Conservation (phyloP, 2,888 invertebrate genomes). For the Augiades crinisus region DNA sequence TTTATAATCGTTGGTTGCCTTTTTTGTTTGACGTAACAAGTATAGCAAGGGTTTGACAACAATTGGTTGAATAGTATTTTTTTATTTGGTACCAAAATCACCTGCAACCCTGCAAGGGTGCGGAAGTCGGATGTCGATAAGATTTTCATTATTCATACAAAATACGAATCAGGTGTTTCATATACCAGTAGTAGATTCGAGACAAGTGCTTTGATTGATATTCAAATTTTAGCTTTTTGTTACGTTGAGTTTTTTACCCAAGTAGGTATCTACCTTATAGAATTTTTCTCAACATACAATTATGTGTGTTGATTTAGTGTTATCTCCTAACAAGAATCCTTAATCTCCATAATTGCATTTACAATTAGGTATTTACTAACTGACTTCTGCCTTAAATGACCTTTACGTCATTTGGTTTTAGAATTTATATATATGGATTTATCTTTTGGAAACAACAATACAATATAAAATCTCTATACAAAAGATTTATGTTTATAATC, state of each 20-base stretch:
- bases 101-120: slow-evolving; percentile 40
- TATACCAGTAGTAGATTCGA: slow-evolving; percentile 11
- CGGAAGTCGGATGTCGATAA: slow-evolving; percentile 67
- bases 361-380: not conserved
- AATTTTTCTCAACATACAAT: not conserved
- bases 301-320: too few species aligned
- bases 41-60: slow-evolving; percentile 58
- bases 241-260: not conserved
- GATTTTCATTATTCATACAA: slow-evolving; percentile 33
- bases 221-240: slow-evolving; percentile 16
- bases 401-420: not conserved
- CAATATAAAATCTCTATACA: not conserved
- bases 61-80: slow-evolving; percentile 55
- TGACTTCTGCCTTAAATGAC: not conserved
- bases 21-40: slow-evolving; percentile 37
- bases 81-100: slow-evolving; percentile 39
- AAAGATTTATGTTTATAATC: not conserved
- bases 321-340: too few species aligned
- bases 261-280: too few species aligned
- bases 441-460: not conserved
- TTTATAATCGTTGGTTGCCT: slow-evolving; percentile 33
- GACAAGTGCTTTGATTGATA: slow-evolving; percentile 29
- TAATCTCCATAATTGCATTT: not conserved
- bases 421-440: not conserved
- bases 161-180: slow-evolving; percentile 33